Evolutionary conservation across 37 sponge, comb jelly and placozoan species (phyloP), one percentile per base, ranked within the genome.

Genomic region (Oscarella lobularis): DNA sequence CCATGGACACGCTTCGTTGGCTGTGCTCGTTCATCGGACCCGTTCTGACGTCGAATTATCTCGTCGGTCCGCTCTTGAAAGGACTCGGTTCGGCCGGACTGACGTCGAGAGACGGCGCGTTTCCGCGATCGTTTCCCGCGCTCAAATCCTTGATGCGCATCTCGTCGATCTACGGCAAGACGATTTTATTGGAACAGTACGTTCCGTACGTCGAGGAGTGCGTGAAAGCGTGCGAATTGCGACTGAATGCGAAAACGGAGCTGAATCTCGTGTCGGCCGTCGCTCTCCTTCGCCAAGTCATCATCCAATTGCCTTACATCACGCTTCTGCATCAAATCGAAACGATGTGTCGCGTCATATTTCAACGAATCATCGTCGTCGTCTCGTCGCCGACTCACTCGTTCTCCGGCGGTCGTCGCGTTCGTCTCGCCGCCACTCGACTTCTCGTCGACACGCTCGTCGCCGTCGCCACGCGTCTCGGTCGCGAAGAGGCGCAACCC

Each of bases 1-100:
- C 86, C 0, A 69, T 67, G 5, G 92, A 92, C 40, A 79, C 81
- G 66, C 40, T 88, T 0, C 72, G 39, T 30, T 92, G 92, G 92
- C 48, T 92, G 86, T 20, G 77, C 36, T 66, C 78, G 38, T 67
- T 87, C 3, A 77, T 92, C 14, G 88, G 89, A 0, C 92, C 92
- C 6, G 3, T 92, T 31, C 67, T 92, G 37, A 66, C 83, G 30
- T 81, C 92, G 3, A 35, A 67, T 40, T 81, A 92, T 74, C 85
- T 92, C 38, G 75, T 67, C 2, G 54, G 67, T 9, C 89, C 92
- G 0, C 76, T 92, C 14, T 20, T 48, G 20, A 48, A 48, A 20
- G 20, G 60, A 27, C 20, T 48, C n/a, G n/a, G n/a, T n/a, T n/a
- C n/a, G n/a, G n/a, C n/a, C n/a, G n/a, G n/a, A n/a, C n/a, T n/a